phyloP scores from a whole-genome alignment of 2,113 vertebrate species.

The Ctenodactylus gundi region DNA sequence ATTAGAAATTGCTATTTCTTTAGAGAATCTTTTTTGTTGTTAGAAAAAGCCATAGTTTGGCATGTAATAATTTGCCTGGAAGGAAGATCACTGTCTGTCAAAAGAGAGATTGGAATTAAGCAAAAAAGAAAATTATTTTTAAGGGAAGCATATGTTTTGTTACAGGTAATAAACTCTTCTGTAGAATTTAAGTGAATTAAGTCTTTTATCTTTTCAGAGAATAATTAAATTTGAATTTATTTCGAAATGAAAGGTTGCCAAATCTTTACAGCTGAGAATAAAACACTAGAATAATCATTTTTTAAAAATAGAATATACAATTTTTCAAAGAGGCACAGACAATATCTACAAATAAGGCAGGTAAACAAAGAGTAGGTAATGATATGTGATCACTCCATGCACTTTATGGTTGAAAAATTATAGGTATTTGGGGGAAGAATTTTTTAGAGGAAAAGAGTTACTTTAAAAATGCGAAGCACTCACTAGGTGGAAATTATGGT shows the following conservation, averaged over 20 bases:
- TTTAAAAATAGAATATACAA: background rate
- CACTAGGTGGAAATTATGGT: background rate
- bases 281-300: background rate
- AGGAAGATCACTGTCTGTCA: background rate
- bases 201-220: background rate
- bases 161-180: background rate
- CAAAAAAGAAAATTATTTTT: background rate
- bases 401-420: conserved; percentile 7
- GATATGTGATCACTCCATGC: background rate
- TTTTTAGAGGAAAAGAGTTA: background rate
- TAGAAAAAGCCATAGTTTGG: background rate
- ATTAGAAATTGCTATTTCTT: background rate
- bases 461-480: background rate
- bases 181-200: background rate
- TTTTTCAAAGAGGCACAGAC: background rate
- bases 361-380: background rate
- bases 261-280: background rate
- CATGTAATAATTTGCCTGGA: background rate
- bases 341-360: background rate
- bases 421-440: background rate
- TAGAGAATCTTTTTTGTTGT: background rate
- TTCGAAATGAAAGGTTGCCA: background rate
- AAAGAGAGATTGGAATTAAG: background rate
- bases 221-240: conserved; percentile 21
- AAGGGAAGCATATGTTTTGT: background rate